These are phyloP conservation scores for Dendrocincla fuliginosa DNA, from an alignment of 2,797 vertebrate species.

Conservation along the genomic window DNA sequence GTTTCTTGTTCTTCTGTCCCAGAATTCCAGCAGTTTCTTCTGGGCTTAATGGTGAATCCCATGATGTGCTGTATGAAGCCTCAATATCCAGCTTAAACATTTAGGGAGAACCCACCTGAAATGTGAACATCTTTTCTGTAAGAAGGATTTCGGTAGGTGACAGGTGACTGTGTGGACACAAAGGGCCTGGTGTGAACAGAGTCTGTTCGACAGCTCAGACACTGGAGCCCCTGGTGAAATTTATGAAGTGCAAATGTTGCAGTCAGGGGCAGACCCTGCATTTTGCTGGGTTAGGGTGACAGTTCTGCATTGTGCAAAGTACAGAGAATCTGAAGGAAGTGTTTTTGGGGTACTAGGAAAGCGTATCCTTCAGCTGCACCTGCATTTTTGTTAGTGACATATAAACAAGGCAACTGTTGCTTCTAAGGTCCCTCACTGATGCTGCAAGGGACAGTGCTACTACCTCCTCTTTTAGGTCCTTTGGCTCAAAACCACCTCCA, in stretches of 20 bases:
- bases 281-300: not conserved
- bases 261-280: not conserved
- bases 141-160: not conserved
- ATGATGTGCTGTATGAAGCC: not conserved
- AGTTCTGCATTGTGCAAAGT: not conserved
- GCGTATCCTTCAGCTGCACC: not conserved
- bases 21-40: not conserved
- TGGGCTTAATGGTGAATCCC: not conserved
- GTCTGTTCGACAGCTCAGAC: not conserved
- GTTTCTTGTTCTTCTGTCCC: not conserved
- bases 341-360: not conserved
- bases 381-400: not conserved
- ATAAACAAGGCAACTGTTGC: not conserved
- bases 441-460: not conserved
- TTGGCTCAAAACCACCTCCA: not conserved
- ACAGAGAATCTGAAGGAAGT: not conserved
- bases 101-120: not conserved
- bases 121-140: not conserved
- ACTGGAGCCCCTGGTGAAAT: not conserved
- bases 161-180: accelerated
- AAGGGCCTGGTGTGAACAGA: not conserved
- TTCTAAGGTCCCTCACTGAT: not conserved
- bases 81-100: accelerated
- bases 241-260: not conserved
- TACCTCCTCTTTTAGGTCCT: not conserved